A percentile compares a stretch with the other conserved stretches of the same genome.
These are phyloP conservation scores for Branchellion lobata DNA, from an alignment of 2,888 invertebrate species.

Conservation along the genomic window DNA sequence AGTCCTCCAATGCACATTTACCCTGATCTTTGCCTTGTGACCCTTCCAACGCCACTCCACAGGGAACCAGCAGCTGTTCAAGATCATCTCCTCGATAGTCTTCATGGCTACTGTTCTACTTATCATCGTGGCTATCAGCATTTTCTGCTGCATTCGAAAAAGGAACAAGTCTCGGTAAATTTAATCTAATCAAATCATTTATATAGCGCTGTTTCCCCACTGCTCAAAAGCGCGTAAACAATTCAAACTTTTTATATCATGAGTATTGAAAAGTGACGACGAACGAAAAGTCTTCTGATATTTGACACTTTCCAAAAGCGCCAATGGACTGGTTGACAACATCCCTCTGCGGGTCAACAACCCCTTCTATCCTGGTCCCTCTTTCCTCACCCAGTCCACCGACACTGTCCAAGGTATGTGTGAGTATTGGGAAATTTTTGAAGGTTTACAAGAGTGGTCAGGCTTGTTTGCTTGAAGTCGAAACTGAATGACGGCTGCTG, in stretches of 20 bases:
- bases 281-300: too few relatives aligned
- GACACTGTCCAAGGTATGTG: background rate
- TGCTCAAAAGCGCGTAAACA: too few relatives aligned
- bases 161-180: too few relatives aligned
- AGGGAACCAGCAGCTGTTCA: background rate
- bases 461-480: background rate
- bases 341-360: background rate
- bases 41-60: too few relatives aligned
- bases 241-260: too few relatives aligned
- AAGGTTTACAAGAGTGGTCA: background rate
- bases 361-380: background rate
- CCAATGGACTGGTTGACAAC: background rate
- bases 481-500: too few relatives aligned
- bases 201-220: too few relatives aligned
- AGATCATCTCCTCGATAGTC: background rate
- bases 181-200: too few relatives aligned
- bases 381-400: background rate
- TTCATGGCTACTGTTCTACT: background rate
- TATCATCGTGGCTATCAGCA: background rate
- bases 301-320: too few relatives aligned
- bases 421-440: background rate
- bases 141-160: background rate
- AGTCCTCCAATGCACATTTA: too few relatives aligned
- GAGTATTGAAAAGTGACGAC: too few relatives aligned
- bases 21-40: too few relatives aligned